Evolutionary conservation across 2,888 invertebrate species (phyloP).

Genomic region (Pelosia muscerda): DNA sequence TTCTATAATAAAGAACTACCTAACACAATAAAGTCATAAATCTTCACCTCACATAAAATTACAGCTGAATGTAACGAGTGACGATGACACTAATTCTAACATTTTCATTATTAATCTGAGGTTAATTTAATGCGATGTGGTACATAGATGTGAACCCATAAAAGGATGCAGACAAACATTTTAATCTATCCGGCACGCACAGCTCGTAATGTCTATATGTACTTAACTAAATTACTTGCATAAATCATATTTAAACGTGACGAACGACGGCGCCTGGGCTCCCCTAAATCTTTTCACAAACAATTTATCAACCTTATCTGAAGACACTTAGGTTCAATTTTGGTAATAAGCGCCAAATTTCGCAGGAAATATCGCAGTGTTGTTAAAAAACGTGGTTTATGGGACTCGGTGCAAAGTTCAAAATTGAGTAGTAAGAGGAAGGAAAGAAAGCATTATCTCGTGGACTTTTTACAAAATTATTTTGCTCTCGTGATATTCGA

Average conservation of each 20-base stretch:
- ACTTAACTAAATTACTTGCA: constrained; percentile 86
- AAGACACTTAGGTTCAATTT: constrained; percentile 54
- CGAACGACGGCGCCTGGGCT: constrained; percentile 67
- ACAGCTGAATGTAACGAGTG: constrained; percentile 33
- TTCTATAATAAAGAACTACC: background rate
- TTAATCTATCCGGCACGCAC: constrained; percentile 77
- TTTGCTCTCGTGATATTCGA: constrained; percentile 58
- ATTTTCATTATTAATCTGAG: constrained; percentile 38
- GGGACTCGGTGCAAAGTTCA: constrained; percentile 53
- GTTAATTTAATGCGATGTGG: constrained; percentile 60
- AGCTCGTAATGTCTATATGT: constrained; percentile 81
- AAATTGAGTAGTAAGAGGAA: constrained; percentile 44
- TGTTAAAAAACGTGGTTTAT: constrained; percentile 59
- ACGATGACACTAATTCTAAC: constrained; percentile 37
- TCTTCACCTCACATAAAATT: background rate
- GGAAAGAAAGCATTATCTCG: constrained; percentile 60
- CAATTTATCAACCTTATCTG: constrained; percentile 59
- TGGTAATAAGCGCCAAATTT: constrained; percentile 20
- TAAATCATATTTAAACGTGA: constrained; percentile 87
- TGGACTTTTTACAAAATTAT: constrained; percentile 58
- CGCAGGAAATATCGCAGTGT: constrained; percentile 32
- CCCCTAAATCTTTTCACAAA: constrained; percentile 47
- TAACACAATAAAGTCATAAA: constrained; percentile 24
- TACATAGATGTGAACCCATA: constrained; percentile 55
- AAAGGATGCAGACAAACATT: constrained; percentile 74